These are phyloP conservation scores for Chironomus tentans DNA, from an alignment of 2,888 invertebrate species.

Conservation along the genomic window DNA sequence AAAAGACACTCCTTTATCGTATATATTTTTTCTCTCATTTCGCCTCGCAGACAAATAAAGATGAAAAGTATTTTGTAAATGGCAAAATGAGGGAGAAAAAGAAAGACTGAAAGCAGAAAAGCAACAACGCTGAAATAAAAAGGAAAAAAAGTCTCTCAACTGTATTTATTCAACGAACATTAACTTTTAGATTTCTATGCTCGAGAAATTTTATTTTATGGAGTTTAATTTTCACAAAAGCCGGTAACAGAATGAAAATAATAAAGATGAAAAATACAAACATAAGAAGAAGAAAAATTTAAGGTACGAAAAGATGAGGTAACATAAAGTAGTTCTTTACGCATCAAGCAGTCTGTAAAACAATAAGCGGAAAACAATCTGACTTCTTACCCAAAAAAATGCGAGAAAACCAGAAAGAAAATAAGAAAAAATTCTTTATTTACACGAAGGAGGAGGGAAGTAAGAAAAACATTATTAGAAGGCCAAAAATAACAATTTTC, in stretches of 20 bases:
- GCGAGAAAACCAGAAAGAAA: neutral
- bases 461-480: neutral
- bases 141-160: neutral
- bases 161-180: neutral
- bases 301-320: neutral
- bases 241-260: neutral
- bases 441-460: neutral
- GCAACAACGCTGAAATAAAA: neutral
- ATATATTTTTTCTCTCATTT: neutral
- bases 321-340: neutral
- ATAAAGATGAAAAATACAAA: too few species aligned
- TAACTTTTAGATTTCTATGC: neutral
- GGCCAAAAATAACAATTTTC: neutral
- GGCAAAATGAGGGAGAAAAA: neutral
- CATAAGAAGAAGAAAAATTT: too few species aligned
- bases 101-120: too few species aligned
- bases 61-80: neutral
- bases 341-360: neutral
- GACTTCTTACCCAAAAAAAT: neutral
- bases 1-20: neutral
- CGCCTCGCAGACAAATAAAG: neutral
- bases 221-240: neutral
- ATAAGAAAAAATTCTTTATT: neutral
- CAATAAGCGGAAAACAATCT: neutral
- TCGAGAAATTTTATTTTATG: neutral